Percentiles rank a stretch among this genome's conserved stretches.
Conservation (phyloP, 2,888 invertebrate genomes). For the Sesia bembeciformis region DNA sequence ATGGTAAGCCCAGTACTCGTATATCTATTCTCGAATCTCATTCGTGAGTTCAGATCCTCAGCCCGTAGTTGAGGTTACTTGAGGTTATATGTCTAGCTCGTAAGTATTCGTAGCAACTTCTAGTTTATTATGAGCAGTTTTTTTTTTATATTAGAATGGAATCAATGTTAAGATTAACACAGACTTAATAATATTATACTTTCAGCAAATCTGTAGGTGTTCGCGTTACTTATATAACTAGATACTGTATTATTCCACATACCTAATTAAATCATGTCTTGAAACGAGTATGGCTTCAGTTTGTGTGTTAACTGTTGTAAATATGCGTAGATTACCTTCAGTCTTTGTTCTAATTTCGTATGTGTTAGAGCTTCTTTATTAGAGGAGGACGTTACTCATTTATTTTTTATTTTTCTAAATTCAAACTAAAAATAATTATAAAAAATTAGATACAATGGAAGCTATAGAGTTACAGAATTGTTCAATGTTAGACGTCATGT, state of each 20-base stretch:
- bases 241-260: slow-evolving; percentile 5
- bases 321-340: not conserved
- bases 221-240: not conserved
- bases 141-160: no score
- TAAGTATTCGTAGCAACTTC: no score
- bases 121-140: no score
- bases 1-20: no score
- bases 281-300: slow-evolving; percentile 10
- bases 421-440: not conserved
- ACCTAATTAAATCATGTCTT: slow-evolving; percentile 8
- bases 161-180: no score
- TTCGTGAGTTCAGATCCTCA: no score
- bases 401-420: not conserved
- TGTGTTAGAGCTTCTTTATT: not conserved
- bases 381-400: no score
- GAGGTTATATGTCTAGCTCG: no score
- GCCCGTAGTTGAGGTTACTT: no score
- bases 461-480: slow-evolving; percentile 11
- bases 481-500: slow-evolving; percentile 6
- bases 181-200: no score
- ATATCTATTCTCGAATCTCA: no score
- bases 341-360: not conserved
- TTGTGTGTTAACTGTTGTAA: slow-evolving; percentile 1
- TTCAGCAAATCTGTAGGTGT: no score
- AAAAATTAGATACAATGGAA: not conserved